These are phyloP conservation scores for Melanostoma scalare DNA, from an alignment of 2,888 invertebrate species.

Conservation along the genomic window DNA sequence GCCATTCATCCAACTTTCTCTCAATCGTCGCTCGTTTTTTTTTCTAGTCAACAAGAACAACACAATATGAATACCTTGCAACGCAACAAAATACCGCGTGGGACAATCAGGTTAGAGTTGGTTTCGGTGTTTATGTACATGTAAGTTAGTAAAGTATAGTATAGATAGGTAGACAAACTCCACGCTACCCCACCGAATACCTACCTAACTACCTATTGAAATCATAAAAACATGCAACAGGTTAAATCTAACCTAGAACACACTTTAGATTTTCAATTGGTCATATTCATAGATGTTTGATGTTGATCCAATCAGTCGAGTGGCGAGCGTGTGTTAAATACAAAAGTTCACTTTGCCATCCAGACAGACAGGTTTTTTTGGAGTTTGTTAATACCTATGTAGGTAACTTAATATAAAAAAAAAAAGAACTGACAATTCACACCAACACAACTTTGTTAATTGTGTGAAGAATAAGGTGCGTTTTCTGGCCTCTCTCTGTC, in stretches of 20 bases:
- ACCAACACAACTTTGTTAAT: conserved; percentile 17
- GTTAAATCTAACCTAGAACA: conserved; percentile 58
- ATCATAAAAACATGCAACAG: conserved; percentile 61
- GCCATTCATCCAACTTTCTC: conserved; percentile 63
- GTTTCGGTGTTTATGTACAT: not conserved
- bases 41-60: conserved; percentile 5
- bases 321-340: conserved; percentile 19
- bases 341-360: conserved; percentile 24
- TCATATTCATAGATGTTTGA: conserved; percentile 30
- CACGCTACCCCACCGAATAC: conserved; percentile 17
- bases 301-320: conserved; percentile 24
- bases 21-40: conserved; percentile 30
- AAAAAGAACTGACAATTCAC: conserved; percentile 8
- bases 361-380: conserved; percentile 36
- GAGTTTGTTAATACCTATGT: not conserved
- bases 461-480: conserved; percentile 43
- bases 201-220: conserved; percentile 19
- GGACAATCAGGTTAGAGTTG: conserved; percentile 60
- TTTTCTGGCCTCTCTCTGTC: conserved; percentile 46
- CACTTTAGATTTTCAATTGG: conserved; percentile 31
- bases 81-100: conserved; percentile 46
- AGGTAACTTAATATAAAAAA: not conserved
- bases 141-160: no score
- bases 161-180: conserved; percentile 23
- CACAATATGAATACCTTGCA: conserved; percentile 23